Conservation (phyloP, 2,797 vertebrate species). For the Gadopsis marmoratus region DNA sequence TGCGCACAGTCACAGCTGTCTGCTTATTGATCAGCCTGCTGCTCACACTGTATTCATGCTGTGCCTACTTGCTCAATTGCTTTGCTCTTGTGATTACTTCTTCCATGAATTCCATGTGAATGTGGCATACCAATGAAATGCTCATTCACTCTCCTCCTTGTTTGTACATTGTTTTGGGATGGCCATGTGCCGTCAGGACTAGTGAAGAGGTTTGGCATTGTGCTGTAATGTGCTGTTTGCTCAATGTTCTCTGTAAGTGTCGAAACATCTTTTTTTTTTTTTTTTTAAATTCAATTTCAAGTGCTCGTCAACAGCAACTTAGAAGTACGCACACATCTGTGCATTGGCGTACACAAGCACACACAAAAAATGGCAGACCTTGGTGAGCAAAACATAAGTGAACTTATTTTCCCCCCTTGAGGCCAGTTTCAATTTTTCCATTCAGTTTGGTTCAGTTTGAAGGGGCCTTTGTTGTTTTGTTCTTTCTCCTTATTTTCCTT, state of each 20-base stretch:
- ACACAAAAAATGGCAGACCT: conserved; percentile 68
- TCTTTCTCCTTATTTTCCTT: conserved; percentile 1
- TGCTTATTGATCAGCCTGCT: conserved; percentile 74
- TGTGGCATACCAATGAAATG: conserved; percentile 76
- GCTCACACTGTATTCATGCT: conserved; percentile 62
- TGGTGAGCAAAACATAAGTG: conserved; percentile 72
- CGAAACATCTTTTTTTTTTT: conserved; percentile 72
- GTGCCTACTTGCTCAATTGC: conserved; percentile 68
- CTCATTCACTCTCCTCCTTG: conserved; percentile 71
- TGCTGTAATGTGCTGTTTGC: conserved; percentile 79
- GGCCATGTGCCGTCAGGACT: conserved; percentile 79
- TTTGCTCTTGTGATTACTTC: conserved; percentile 65
- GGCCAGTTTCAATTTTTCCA: conserved; percentile 60
- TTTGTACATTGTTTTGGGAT: conserved; percentile 75
- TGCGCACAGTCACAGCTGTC: conserved; percentile 54
- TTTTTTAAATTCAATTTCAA: conserved; percentile 76
- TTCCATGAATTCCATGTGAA: conserved; percentile 79
- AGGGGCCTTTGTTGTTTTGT: conserved; percentile 50
- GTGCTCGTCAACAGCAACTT: conserved; percentile 75
- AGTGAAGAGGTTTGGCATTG: conserved; percentile 83
- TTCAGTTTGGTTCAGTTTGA: conserved; percentile 52
- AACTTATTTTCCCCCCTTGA: conserved; percentile 55
- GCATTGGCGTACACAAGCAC: conserved; percentile 26
- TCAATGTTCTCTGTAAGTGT: conserved; percentile 81
- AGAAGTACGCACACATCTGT: conserved; percentile 56